phyloP scores from a whole-genome alignment of 2,113 vertebrate genomes.

The Ptychochromis oligacanthus region DNA sequence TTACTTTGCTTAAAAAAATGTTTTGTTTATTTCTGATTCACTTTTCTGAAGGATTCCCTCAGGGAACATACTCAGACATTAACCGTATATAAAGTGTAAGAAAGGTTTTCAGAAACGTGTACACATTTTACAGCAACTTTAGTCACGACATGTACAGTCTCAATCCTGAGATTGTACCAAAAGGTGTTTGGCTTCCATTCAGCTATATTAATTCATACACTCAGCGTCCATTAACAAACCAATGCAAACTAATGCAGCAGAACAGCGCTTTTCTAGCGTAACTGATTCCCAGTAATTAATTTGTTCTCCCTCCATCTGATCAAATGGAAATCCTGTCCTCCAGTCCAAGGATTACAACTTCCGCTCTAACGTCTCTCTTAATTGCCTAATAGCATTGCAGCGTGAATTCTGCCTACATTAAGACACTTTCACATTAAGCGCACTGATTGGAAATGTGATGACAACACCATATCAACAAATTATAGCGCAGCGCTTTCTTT shows the following conservation, averaged over 20 bases:
- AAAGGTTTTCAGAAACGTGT: not conserved
- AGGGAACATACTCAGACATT: not conserved
- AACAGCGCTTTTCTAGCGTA: conserved; percentile 78
- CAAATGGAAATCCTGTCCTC: conserved; percentile 86
- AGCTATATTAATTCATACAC: conserved; percentile 25
- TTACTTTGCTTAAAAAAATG: not conserved
- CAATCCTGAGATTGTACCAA: not conserved
- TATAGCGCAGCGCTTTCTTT: conserved; percentile 91
- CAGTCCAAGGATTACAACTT: conserved; percentile 91
- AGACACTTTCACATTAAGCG: conserved; percentile 94
- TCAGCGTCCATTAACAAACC: conserved; percentile 55
- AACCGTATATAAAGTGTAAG: not conserved
- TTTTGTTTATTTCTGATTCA: not conserved
- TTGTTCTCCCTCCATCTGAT: conserved; percentile 91
- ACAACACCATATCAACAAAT: conserved; percentile 97
- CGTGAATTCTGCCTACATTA: conserved; percentile 93
- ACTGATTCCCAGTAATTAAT: conserved; percentile 91
- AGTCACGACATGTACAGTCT: not conserved
- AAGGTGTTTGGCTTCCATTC: not conserved
- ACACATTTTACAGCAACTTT: not conserved
- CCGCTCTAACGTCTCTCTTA: conserved; percentile 91
- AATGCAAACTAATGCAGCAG: conserved; percentile 46
- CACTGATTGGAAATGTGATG: conserved; percentile 98
- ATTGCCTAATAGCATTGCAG: conserved; percentile 99
- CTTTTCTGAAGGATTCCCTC: not conserved